Evolutionary conservation across 2,888 invertebrate species (phyloP), one percentile per base, ranked within the genome.

Genomic region (Diarsia brunnea): DNA sequence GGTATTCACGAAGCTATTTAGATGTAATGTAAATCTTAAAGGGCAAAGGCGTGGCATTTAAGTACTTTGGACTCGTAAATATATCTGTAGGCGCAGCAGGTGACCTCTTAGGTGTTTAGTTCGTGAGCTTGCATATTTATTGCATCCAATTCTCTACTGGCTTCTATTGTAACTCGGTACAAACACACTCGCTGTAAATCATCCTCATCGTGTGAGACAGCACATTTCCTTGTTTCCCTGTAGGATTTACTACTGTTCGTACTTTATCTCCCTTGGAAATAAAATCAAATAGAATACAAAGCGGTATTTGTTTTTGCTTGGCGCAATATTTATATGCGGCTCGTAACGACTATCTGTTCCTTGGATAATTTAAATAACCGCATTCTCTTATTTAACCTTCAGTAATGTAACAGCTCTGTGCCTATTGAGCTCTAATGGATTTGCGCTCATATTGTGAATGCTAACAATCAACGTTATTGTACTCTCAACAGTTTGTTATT

Each of bases 1-100:
- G 89, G 87, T 90, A 91, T 91, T 92, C 91, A 92, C 92, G 92
- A 90, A 92, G 92, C 91, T 93, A 93, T 95, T 94, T 93, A 92
- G 92, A 91, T 91, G 91, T 93, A 91, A 93, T 91, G 92, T 94
- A 94, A 94, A 94, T 94, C 90, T 89, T 91, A 95, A 95, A 95
- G 95, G 95, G 95, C 93, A 94, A 89, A 94, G 95, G 95, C 95
- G 95, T 93, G 94, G 93, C 90, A 88, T 90, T n/a, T 92, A 91
- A 91, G 88, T 92, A 91, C 91, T 89, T 85, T 73, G 84, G 73
- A 78, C 88, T 93, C 92, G 93, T 95, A 94, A 95, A 95, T 94
- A 93, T 93, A 93, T 95, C 94, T 94, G 93, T 93, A 92, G 92
- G 92, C 95, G 90, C 95, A 95, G 95, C 95, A 93, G 95, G 95